A percentile compares a stretch with the other conserved stretches of the same genome.
Evolutionary conservation across 2,113 vertebrate species (phyloP).

Genomic region (Scomber colias): DNA sequence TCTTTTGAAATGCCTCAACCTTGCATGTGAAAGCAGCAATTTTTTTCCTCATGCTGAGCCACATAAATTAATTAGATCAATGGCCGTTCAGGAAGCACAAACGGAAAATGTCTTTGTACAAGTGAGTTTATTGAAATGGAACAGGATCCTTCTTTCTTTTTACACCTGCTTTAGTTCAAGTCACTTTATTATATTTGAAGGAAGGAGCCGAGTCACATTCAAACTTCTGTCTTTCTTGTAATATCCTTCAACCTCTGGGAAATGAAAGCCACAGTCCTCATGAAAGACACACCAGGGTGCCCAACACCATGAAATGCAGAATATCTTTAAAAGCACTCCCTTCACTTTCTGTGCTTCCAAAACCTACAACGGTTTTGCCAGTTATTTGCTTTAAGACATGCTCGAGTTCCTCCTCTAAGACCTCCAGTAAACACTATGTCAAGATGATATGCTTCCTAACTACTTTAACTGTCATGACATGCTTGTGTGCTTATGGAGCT

Average conservation of each 20-base stretch:
- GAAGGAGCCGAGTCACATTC: constrained; percentile 25
- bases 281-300: constrained; percentile 41
- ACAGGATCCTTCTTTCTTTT: background rate
- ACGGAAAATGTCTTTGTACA: constrained; percentile 33
- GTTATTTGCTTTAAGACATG: constrained; percentile 11
- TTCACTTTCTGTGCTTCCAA: background rate
- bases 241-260: constrained; percentile 38
- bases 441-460: constrained; percentile 6
- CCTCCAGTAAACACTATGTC: background rate
- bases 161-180: constrained; percentile 7
- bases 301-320: constrained; percentile 32
- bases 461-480: background rate
- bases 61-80: constrained; percentile 59
- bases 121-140: constrained; percentile 59
- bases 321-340: constrained; percentile 15
- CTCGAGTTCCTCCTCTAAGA: constrained; percentile 3
- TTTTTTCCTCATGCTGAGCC: constrained; percentile 15
- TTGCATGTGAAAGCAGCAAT: constrained; percentile 2
- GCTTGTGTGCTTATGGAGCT: background rate
- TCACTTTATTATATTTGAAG: constrained; percentile 34
- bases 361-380: constrained; percentile 16
- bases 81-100: constrained; percentile 26
- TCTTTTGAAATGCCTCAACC: constrained; percentile 32
- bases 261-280: constrained; percentile 17
- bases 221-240: constrained; percentile 35